phyloP scores from a whole-genome alignment of 2,113 vertebrate species.

The Cathartes aura region DNA sequence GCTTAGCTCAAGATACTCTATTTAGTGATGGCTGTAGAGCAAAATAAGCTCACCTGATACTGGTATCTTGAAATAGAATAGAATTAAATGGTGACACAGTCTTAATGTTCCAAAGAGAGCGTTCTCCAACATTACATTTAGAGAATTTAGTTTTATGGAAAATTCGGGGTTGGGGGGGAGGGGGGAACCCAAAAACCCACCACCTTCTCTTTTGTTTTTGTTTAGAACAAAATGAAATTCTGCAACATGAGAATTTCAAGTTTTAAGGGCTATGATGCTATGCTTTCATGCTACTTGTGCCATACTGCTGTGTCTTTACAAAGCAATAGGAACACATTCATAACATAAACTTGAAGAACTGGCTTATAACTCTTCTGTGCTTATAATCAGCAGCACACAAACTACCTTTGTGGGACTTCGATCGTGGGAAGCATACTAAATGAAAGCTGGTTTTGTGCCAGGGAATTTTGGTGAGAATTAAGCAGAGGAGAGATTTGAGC shows the following conservation, averaged over 20 bases:
- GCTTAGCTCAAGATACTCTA: neutral
- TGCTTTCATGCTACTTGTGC: neutral
- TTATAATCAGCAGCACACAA: neutral
- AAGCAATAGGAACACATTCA: neutral
- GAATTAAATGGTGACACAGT: neutral
- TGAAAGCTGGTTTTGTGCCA: neutral
- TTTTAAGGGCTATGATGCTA: neutral
- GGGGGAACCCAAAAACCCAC: rapidly evolving
- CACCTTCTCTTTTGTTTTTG: neutral
- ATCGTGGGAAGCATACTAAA: neutral
- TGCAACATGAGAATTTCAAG: neutral
- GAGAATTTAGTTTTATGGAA: neutral
- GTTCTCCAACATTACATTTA: neutral
- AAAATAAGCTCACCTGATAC: neutral
- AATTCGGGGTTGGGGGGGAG: rapidly evolving
- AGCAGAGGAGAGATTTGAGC: neutral
- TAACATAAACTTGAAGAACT: neutral
- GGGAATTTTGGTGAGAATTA: neutral
- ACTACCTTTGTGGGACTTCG: neutral
- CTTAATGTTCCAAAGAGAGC: neutral
- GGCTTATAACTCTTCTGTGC: neutral
- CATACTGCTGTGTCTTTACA: neutral
- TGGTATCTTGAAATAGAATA: neutral
- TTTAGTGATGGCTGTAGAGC: neutral
- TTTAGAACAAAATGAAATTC: neutral